Base-by-base conservation (phyloP, 2,888 invertebrate species). In the Harpalus rufipes region DNA sequence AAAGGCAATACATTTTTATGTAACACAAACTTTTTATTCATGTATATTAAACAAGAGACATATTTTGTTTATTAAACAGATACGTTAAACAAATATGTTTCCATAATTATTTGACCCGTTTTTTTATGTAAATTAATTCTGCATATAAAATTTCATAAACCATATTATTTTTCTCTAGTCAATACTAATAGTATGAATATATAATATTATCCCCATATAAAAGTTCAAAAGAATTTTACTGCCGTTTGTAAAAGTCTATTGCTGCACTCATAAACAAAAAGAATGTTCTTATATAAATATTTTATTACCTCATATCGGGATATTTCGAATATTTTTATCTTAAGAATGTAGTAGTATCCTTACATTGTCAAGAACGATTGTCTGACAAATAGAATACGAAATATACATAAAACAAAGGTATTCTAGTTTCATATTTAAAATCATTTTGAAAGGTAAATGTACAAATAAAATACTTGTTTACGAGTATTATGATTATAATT, bases 251-350 rank as follows among this genome's bases (percentile, higher is more conserved):
- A 65, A 68, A 6, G 68, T 39, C 68, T 68, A 25, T 21, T 39
- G 25, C 32, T 68, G 39, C 68, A 68, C 32, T n/a, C 68, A 68
- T 25, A 74, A 74, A 74, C 56, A 56, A 44, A 32, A 51, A 44
- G 74, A 74, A 74, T 51, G 68, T 68, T 41, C 21, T 56, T 74
- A 74, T 74, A 74, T 74, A 74, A 74, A 74, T 74, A 74, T 74
- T 74, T 74, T 74, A 74, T 74, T 74, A 74, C 44, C 44, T 74
- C 74, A 74, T 74, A 74, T 74, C 56, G 74, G 56, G 51, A 74
- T 74, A 74, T 74, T 25, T 51, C 16, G 74, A 74, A 74, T 74
- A 74, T 21, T 74, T 74, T 21, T 32, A 12, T 32, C 32, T 68
- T 68, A n/a, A 68, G 68, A 68, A 39, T 68, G 68, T 25, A n/a